phyloP scores from a whole-genome alignment of 1,140 invertebrate genomes.

The Lordiphosa collinella region DNA sequence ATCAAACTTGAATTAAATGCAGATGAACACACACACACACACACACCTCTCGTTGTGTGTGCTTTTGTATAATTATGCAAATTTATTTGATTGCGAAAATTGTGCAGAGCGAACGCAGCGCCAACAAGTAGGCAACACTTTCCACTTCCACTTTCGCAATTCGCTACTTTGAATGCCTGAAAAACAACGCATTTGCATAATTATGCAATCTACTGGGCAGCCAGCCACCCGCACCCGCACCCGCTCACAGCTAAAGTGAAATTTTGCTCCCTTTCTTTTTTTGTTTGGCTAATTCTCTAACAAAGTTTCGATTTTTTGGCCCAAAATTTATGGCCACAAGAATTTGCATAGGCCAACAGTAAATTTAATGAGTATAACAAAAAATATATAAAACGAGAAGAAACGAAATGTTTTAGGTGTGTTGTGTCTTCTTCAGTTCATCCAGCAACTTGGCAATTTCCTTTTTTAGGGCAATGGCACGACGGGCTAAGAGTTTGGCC shows the following conservation, averaged over 20 bases:
- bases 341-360: constrained; percentile 30
- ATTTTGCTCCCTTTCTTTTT: constrained; percentile 18
- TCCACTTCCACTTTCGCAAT: constrained; percentile 20
- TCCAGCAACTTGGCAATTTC: constrained; percentile 35
- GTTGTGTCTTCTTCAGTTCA: constrained; percentile 16
- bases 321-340: constrained; percentile 17
- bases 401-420: neutral
- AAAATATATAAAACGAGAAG: neutral
- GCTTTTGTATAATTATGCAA: constrained; percentile 68
- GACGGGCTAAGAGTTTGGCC: constrained; percentile 40
- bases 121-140: constrained; percentile 71
- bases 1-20: constrained; percentile 71
- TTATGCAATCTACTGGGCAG: constrained; percentile 64
- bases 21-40: constrained; percentile 21
- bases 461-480: constrained; percentile 37
- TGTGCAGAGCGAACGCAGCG: constrained; percentile 28
- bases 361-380: constrained; percentile 2
- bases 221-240: constrained; percentile 3
- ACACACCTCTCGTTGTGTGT: constrained; percentile 13
- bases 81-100: constrained; percentile 71
- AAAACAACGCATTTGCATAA: constrained; percentile 69
- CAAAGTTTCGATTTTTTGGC: constrained; percentile 29
- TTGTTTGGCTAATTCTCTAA: constrained; percentile 55
- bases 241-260: constrained; percentile 27
- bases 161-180: constrained; percentile 55